Percentiles rank a stretch among this genome's conserved stretches.
Evolutionary conservation across 1,140 invertebrate species (phyloP).

Genomic region (Bombus picipes): DNA sequence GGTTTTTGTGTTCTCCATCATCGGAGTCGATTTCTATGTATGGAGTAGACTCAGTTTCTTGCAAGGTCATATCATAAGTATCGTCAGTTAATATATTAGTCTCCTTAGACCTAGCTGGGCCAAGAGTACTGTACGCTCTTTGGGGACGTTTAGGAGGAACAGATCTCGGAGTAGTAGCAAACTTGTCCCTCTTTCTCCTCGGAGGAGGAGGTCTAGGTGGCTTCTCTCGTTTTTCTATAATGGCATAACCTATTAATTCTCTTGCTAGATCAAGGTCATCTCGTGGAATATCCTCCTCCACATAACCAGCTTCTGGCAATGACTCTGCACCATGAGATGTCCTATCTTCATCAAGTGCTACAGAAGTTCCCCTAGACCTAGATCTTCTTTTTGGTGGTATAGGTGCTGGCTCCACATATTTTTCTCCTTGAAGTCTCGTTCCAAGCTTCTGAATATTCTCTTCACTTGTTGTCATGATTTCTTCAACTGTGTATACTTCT

Average conservation of each 20-base stretch:
- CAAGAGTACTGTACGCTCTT: constrained; percentile 88
- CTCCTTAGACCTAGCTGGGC: constrained; percentile 74
- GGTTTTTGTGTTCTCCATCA: constrained; percentile 83
- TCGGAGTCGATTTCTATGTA: constrained; percentile 86
- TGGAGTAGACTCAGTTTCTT: constrained; percentile 79
- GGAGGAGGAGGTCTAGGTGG: constrained; percentile 84
- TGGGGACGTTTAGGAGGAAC: constrained; percentile 81
- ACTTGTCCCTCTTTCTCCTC: constrained; percentile 83
- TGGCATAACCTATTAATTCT: constrained; percentile 83
- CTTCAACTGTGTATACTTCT: constrained; percentile 69
- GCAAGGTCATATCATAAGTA: not conserved
- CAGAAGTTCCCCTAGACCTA: constrained; percentile 84
- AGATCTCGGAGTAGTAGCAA: constrained; percentile 76
- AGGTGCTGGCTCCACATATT: constrained; percentile 40
- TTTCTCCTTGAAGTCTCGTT: constrained; percentile 46
- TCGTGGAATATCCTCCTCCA: constrained; percentile 71
- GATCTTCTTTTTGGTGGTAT: constrained; percentile 80
- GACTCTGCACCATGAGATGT: constrained; percentile 89
- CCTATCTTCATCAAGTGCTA: constrained; percentile 86
- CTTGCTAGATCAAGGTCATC: constrained; percentile 59
- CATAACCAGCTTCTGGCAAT: constrained; percentile 77
- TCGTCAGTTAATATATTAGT: constrained; percentile 2
- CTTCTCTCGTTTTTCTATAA: constrained; percentile 85
- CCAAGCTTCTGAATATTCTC: constrained; percentile 78
- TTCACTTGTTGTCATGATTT: constrained; percentile 71